Base-by-base conservation (phyloP, 2,797 vertebrate species). In the Bradypodion ventrale region DNA sequence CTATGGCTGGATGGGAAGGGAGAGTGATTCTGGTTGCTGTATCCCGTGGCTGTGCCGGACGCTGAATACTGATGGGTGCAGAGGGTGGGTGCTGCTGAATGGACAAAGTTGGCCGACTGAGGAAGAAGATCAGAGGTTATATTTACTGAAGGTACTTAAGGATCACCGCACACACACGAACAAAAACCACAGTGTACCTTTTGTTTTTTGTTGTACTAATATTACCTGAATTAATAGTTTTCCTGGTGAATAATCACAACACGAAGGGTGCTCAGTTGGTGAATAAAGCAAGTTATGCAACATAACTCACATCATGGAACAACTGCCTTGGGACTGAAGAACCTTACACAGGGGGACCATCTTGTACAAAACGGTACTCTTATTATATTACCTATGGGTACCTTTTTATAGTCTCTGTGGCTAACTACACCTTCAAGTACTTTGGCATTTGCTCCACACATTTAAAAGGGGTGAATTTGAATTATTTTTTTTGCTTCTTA, bases 1-100 rank as follows among this genome's bases (percentile, higher is more conserved):
- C 98, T 4, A 99, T 95, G 0, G 98, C 98, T 0, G 98, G 98
- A 91, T 99, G 97, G 1, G 98, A 98, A 0, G 98, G 99, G 76
- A 99, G 95, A 0, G 98, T 98, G 92, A 99, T 99, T 32, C 98
- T 97, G 0, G 98, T 97, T 10, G 97, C 95, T 0, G 97, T 92
- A 86, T 99, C 98, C 4, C 98, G 95, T 0, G 97, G 95, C 29
- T 97, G 95, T 0, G 97, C 96, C 44, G 98, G 96, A 85, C 98
- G 97, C 93, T 98, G 98, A 90, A 99, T 99, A 90, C 97, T 98
- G 88, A 98, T 97, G 1, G 97, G 95, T 83, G 97, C 95, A 1
- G 98, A 96, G 4, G 98, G 97, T 0, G 96, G 96, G 10, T 97
- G 96, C 92, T 97, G 94, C 94, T 98, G 98, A 91, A 99, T 97